Percentiles rank a stretch among this genome's conserved stretches.
phyloP scores from a whole-genome alignment of 2,888 invertebrate species.

The Pollenia griseotomentosa region DNA sequence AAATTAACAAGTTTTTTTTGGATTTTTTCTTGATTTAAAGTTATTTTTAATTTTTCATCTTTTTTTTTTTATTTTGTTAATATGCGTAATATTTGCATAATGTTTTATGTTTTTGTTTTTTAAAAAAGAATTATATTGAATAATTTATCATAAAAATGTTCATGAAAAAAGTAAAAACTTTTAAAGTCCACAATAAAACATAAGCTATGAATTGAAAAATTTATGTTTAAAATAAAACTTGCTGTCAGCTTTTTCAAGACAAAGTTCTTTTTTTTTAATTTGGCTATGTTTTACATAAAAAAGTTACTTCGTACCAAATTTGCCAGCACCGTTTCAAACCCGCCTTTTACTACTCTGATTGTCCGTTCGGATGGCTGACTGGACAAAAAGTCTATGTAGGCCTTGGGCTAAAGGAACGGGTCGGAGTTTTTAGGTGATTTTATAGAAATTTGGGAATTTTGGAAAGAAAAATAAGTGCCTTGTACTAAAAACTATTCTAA shows the following conservation, averaged over 20 bases:
- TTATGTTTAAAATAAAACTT: constrained; percentile 20
- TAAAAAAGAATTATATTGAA: constrained; percentile 12
- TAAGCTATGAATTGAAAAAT: constrained; percentile 9
- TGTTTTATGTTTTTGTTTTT: background rate
- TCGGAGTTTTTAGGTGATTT: no score
- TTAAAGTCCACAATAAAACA: background rate
- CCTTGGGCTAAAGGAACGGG: no score
- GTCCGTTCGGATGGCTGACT: no score
- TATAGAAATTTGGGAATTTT: no score
- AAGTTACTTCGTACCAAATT: background rate
- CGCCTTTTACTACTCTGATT: no score
- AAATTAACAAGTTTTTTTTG: constrained; percentile 63
- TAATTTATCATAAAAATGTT: constrained; percentile 32
- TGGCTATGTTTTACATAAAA: background rate
- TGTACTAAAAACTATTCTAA: no score
- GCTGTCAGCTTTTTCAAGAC: background rate
- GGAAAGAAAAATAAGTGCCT: no score
- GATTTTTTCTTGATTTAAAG: constrained; percentile 23
- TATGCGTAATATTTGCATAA: constrained; percentile 60
- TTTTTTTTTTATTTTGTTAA: background rate
- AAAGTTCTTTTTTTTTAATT: background rate
- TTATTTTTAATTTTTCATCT: constrained; percentile 29
- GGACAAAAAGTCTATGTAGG: no score
- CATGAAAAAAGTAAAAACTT: background rate
- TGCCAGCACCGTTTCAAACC: no score